A percentile compares a stretch with the other conserved stretches of the same genome.
Evolutionary conservation across 37 sponge, comb jelly and placozoan species (phyloP).

Genomic region (Aplysina aerophoba): DNA sequence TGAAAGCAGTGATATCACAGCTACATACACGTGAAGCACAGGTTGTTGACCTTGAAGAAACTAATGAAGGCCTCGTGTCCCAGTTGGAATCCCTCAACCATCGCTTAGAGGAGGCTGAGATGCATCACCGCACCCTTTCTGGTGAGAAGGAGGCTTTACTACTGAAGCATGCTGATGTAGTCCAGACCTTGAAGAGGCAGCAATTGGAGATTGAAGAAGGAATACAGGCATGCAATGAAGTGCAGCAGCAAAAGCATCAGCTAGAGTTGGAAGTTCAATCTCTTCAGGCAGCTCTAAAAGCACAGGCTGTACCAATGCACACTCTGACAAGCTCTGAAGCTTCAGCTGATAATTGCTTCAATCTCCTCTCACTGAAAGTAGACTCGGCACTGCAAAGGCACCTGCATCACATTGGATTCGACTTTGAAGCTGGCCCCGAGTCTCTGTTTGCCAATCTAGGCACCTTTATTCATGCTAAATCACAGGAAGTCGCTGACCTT

Average conservation of each 20-base stretch:
- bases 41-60: conserved; percentile 21
- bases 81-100: conserved; percentile 54
- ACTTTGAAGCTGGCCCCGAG: conserved; percentile 3
- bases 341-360: conserved; percentile 27
- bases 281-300: not conserved
- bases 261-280: conserved; percentile 4
- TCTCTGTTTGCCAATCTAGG: conserved; percentile 29
- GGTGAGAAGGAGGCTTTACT: not conserved
- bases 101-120: conserved; percentile 25
- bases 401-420: not conserved
- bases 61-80: conserved; percentile 45
- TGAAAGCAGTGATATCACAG: conserved; percentile 5
- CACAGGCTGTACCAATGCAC: not conserved
- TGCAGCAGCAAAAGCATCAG: conserved; percentile 6
- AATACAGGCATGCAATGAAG: conserved; percentile 8
- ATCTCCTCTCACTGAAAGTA: conserved; percentile 43
- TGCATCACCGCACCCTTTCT: not conserved
- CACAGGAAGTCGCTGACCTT: not conserved
- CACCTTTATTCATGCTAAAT: not conserved
- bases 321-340: conserved; percentile 22
- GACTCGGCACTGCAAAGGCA: not conserved
- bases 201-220: conserved; percentile 18
- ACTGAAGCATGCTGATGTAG: not conserved
- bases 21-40: conserved; percentile 28
- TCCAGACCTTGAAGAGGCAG: conserved; percentile 30